These are phyloP conservation scores for Nowickia ferox DNA, from an alignment of 2,888 invertebrate genomes.

Conservation along the genomic window DNA sequence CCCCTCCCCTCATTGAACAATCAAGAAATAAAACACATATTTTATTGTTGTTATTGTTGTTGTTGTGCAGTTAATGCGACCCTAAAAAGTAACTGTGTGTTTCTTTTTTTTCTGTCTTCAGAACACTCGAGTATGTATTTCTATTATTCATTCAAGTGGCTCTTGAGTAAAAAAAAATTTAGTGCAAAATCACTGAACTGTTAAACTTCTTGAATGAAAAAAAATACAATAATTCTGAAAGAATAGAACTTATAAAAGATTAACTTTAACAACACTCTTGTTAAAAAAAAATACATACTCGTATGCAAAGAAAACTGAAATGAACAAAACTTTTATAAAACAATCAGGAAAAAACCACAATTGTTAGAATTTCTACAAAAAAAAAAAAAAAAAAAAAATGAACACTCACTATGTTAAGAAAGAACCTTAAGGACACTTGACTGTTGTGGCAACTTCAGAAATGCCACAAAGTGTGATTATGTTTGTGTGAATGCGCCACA, in stretches of 20 bases:
- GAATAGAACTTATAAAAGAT: slow-evolving; percentile 63
- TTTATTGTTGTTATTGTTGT: too few species aligned
- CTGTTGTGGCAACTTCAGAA: slow-evolving; percentile 62
- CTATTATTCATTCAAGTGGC: slow-evolving; percentile 60
- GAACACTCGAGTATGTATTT: slow-evolving; percentile 43
- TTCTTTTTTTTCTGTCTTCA: slow-evolving; percentile 22
- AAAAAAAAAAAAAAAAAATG: slow-evolving; percentile 33
- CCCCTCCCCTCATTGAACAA: neutral
- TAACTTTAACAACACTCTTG: slow-evolving; percentile 66
- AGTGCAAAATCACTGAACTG: slow-evolving; percentile 66
- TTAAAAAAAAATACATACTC: slow-evolving; percentile 40
- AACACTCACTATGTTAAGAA: slow-evolving; percentile 27
- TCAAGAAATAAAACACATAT: neutral
- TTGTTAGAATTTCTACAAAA: slow-evolving; percentile 52
- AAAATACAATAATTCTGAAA: slow-evolving; percentile 5
- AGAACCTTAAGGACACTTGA: slow-evolving; percentile 68
- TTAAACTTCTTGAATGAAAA: slow-evolving; percentile 47
- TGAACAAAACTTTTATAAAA: slow-evolving; percentile 62
- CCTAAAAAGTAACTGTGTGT: slow-evolving; percentile 56
- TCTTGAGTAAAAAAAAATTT: slow-evolving; percentile 51
- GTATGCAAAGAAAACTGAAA: slow-evolving; percentile 21
- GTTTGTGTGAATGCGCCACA: slow-evolving; percentile 44
- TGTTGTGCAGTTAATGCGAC: slow-evolving; percentile 25
- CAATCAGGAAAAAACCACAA: slow-evolving; percentile 62
- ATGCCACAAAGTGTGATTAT: slow-evolving; percentile 47